Evolutionary conservation across 1,140 invertebrate species (phyloP).

Genomic region (Lepidurus arcticus): DNA sequence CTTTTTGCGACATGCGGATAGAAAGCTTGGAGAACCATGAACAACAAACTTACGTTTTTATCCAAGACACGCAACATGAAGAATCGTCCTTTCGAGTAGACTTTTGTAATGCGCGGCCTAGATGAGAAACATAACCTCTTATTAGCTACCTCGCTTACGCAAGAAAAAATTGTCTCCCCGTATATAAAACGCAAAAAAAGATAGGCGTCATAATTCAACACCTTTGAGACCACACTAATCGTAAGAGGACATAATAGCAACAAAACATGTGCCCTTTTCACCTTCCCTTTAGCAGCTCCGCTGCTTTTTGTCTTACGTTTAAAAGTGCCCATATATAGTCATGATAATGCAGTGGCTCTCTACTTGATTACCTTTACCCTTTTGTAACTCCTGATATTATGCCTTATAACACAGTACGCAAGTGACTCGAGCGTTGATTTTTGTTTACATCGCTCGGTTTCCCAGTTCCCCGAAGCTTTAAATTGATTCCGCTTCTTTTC

Average conservation of each 20-base stretch:
- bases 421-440: neutral
- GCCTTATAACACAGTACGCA: neutral
- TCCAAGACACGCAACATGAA: slow-evolving; percentile 93
- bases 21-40: slow-evolving; percentile 1
- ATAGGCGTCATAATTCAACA: neutral
- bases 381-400: neutral
- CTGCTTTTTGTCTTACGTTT: neutral
- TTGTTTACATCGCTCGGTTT: too few relatives aligned
- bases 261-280: slow-evolving; percentile 14
- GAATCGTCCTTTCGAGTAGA: slow-evolving; percentile 91
- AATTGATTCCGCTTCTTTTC: too few relatives aligned
- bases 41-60: slow-evolving; percentile 73
- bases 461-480: too few relatives aligned
- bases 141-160: neutral
- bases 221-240: neutral
- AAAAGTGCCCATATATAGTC: slow-evolving; percentile 1
- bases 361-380: neutral
- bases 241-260: neutral
- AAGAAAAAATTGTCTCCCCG: neutral
- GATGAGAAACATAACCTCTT: slow-evolving; percentile 35
- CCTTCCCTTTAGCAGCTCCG: neutral
- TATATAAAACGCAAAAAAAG: neutral
- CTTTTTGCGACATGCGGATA: slow-evolving; percentile 27
- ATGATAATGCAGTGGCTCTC: neutral
- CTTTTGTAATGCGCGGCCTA: slow-evolving; percentile 86